Evolutionary conservation across 1,140 invertebrate genomes (phyloP).

Genomic region (Cherax quadricarinatus): DNA sequence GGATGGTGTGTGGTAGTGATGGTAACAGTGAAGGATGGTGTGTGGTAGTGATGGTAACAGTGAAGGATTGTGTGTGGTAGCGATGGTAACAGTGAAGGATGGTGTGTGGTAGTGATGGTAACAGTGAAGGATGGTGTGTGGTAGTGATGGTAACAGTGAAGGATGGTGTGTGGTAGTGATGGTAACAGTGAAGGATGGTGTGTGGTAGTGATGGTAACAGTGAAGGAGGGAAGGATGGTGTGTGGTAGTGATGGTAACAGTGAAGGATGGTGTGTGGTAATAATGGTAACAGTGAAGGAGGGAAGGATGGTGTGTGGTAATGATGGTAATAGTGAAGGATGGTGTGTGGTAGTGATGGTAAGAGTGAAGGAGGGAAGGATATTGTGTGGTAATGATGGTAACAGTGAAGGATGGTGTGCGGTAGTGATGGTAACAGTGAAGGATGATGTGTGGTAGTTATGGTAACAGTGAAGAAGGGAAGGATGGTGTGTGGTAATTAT

Average conservation of each 20-base stretch:
- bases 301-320: not conserved
- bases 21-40: not conserved
- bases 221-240: not conserved
- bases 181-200: not conserved
- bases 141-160: conserved; percentile 8
- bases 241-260: conserved; percentile 4
- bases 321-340: not conserved
- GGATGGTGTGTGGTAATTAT: not conserved
- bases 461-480: conserved; percentile 13
- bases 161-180: not conserved
- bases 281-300: not conserved
- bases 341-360: not conserved
- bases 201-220: not conserved
- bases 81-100: not conserved
- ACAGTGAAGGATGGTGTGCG: not conserved
- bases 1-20: not conserved
- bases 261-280: not conserved
- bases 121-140: not conserved
- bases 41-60: not conserved
- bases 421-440: not conserved
- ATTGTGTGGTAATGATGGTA: not conserved
- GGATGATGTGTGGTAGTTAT: not conserved
- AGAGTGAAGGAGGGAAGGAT: not conserved
- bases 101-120: no score
- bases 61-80: not conserved